Conservation (phyloP, 2,888 invertebrate species). For the Drosophila nr. medialis region DNA sequence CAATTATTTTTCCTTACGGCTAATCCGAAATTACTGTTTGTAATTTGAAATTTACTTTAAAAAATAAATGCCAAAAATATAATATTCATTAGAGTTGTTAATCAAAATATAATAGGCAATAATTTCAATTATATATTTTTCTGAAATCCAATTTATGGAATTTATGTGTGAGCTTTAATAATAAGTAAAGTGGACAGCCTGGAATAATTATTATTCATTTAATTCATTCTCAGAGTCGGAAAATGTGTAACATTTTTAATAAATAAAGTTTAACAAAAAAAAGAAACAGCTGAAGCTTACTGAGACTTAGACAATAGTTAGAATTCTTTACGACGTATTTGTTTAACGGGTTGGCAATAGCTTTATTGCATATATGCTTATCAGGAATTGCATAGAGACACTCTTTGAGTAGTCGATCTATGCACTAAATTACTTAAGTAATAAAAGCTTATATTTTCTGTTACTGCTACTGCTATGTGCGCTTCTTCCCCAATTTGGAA, state of each 20-base stretch:
- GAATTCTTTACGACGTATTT: neutral
- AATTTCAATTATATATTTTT: neutral
- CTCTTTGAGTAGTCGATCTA: neutral
- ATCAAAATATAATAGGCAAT: neutral
- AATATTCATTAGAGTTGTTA: neutral
- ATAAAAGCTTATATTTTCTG: neutral
- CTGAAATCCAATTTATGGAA: neutral
- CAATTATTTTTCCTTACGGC: neutral
- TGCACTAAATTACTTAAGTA: neutral
- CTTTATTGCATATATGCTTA: neutral
- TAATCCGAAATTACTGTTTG: neutral
- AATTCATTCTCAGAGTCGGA: neutral
- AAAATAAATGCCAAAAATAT: neutral
- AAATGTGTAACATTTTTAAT: neutral
- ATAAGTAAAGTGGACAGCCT: neutral
- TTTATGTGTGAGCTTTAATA: neutral
- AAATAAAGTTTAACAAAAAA: neutral
- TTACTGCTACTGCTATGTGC: neutral
- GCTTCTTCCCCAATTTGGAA: neutral
- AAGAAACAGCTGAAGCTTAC: neutral
- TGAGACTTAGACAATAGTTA: neutral
- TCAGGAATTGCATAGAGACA: neutral
- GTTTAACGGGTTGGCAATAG: neutral
- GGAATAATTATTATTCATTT: neutral
- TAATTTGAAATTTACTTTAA: neutral